Evolutionary conservation across 2,797 vertebrate genomes (phyloP), one percentile per base, ranked within the genome.

Genomic region (Lophotriccus pileatus): DNA sequence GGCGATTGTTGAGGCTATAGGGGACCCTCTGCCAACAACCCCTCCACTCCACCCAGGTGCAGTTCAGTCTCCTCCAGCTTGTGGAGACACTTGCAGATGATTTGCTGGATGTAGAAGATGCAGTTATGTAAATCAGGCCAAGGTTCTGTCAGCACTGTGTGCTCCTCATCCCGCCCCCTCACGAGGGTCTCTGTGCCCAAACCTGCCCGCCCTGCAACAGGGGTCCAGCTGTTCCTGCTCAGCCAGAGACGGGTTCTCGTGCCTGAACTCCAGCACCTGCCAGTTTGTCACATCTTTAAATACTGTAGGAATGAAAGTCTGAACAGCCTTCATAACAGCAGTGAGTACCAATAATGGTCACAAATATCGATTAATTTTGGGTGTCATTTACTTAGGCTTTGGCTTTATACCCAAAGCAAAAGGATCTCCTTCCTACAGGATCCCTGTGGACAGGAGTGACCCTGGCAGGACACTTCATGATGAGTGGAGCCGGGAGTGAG

Each of bases 331-430:
- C 43, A 37, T 58, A 84, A 93, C 50, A 47, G 87, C 75, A 84
- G 14, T 22, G 79, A 88, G 39, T 44, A 90, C 70, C 63, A 93
- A 66, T 58, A 53, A 23, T 6, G 18, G 39, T 30, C 87, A 89
- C 93, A 90, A 84, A 83, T 7, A 39, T 2, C 11, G 67, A 28
- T 93, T 59, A 52, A 56, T 75, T 94, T 95, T 87, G 58, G 55
- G 32, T 5, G 55, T 69, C 19, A 12, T 80, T 94, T 92, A 92
- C 89, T 93, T 59, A 58, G 81, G 36, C 34, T 76, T 63, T 22
- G 72, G 87, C 66, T 89, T 69, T 83, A 52, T 76, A 68, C 80
- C 84, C 89, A 81, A 86, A 36, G 91, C 91, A 52, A 94, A 87
- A 81, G 6, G 7, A 3, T 46, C 17, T 53, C 44, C 32, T 49